Conservation (phyloP, 2,888 invertebrate species). For the Drosophila meridionalis region DNA sequence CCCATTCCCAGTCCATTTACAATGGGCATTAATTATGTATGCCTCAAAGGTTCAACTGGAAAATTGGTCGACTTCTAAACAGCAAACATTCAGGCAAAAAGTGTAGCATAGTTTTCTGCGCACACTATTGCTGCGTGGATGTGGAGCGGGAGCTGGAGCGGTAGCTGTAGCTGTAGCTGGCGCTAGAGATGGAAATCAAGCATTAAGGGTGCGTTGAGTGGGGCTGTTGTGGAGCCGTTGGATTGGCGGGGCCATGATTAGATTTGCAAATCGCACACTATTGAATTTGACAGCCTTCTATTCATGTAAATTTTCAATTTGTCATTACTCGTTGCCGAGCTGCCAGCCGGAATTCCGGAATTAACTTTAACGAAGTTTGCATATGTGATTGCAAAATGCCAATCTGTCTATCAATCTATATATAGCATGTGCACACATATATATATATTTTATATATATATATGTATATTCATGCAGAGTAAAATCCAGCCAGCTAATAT, state of each 20-base stretch:
- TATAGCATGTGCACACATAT: not conserved
- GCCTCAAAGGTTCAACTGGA: constrained; percentile 56
- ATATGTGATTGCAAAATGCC: constrained; percentile 11
- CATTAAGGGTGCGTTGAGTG: constrained; percentile 3
- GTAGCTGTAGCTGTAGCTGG: not conserved
- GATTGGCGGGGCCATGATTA: constrained; percentile 43
- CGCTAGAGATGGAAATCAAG: not conserved
- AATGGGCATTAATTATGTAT: constrained; percentile 62
- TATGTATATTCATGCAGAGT: not conserved
- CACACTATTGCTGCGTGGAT: not conserved
- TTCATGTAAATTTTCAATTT: constrained; percentile 55
- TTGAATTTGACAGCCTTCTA: constrained; percentile 57
- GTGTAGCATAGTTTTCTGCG: constrained; percentile 55
- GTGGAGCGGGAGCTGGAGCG: not conserved
- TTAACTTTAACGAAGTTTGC: constrained; percentile 34
- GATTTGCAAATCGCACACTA: constrained; percentile 57
- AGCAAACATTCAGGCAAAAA: constrained; percentile 46
- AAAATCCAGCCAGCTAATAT: constrained; percentile 29
- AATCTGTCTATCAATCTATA: constrained; percentile 1
- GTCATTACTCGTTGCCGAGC: constrained; percentile 27
- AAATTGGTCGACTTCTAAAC: constrained; percentile 35
- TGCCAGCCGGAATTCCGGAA: constrained; percentile 43
- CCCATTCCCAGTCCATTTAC: constrained; percentile 35
- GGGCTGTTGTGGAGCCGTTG: not conserved
- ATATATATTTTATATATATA: not conserved